Percentiles rank a stretch among this genome's conserved stretches.
phyloP scores from a whole-genome alignment of 1,140 invertebrate species.

The Hestina assimilis region DNA sequence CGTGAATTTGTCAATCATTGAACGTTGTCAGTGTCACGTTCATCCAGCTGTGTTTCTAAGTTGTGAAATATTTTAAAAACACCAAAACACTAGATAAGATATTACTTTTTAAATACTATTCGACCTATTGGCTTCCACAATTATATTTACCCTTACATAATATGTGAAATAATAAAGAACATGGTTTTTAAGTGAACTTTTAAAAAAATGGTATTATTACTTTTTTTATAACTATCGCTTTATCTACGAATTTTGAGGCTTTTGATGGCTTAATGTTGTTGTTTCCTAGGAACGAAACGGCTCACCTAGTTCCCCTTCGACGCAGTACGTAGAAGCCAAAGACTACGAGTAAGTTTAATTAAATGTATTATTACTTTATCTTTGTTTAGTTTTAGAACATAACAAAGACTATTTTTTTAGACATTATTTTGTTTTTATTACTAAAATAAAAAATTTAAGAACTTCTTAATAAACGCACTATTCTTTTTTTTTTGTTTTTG shows the following conservation, averaged over 20 bases:
- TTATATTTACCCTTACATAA: not conserved
- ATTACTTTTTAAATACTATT: not conserved
- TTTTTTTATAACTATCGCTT: not conserved
- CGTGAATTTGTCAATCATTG: not conserved
- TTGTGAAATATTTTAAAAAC: not conserved
- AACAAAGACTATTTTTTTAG: not conserved
- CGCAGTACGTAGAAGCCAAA: constrained; percentile 36
- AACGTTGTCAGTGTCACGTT: not conserved
- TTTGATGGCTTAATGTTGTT: constrained; percentile 14
- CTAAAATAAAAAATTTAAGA: not conserved
- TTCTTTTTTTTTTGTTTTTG: too few relatives aligned
- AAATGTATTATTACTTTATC: constrained; percentile 36
- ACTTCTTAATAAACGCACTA: too few relatives aligned
- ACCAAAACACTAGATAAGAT: constrained; percentile 4
- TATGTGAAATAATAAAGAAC: not conserved
- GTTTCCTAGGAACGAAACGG: constrained; percentile 43
- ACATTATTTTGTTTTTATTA: not conserved
- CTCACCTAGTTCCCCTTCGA: constrained; percentile 40
- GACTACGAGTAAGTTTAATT: constrained; percentile 57
- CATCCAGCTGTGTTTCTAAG: not conserved
- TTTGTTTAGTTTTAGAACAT: not conserved
- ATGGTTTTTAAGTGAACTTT: constrained; percentile 2
- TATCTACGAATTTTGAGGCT: constrained; percentile 4
- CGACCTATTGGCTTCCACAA: not conserved
- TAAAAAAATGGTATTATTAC: constrained; percentile 13